Evolutionary conservation across 2,888 invertebrate species (phyloP).

Genomic region (Drosophila recens): DNA sequence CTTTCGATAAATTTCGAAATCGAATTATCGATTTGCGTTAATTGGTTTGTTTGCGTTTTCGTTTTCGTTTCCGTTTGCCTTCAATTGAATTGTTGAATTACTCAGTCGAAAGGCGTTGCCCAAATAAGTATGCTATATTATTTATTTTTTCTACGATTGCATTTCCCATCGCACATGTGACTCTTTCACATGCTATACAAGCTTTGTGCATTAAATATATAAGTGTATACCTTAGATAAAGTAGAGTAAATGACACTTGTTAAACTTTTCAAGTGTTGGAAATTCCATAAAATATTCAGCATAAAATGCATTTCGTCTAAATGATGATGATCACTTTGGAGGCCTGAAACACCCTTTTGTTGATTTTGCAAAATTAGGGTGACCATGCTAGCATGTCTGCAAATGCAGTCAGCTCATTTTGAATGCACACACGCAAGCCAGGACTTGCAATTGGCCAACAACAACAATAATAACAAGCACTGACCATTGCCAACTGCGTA

Average conservation of each 20-base stretch:
- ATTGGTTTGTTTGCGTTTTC: conserved; percentile 61
- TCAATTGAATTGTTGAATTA: conserved; percentile 24
- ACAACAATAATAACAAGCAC: conserved; percentile 11
- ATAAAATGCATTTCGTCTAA: neutral
- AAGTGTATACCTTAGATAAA: neutral
- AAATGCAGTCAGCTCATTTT: conserved; percentile 44
- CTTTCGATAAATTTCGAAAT: conserved; percentile 54
- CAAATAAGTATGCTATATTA: conserved; percentile 43
- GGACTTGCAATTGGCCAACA: conserved; percentile 42
- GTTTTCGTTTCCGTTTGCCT: conserved; percentile 3
- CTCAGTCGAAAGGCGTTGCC: conserved; percentile 28
- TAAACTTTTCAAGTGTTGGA: neutral
- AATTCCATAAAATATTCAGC: conserved; percentile 4
- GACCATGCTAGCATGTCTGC: conserved; percentile 29
- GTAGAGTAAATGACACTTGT: neutral
- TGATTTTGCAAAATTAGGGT: conserved; percentile 15
- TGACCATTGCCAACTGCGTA: conserved; percentile 36
- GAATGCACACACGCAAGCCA: conserved; percentile 69
- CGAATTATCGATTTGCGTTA: conserved; percentile 70
- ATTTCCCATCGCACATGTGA: neutral
- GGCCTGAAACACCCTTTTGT: conserved; percentile 3
- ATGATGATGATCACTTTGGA: conserved; percentile 5
- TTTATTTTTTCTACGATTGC: conserved; percentile 16
- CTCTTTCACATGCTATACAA: conserved; percentile 30
- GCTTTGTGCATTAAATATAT: conserved; percentile 42